These are phyloP conservation scores for Cygnus atratus DNA, from an alignment of 2,113 vertebrate species.

Conservation along the genomic window DNA sequence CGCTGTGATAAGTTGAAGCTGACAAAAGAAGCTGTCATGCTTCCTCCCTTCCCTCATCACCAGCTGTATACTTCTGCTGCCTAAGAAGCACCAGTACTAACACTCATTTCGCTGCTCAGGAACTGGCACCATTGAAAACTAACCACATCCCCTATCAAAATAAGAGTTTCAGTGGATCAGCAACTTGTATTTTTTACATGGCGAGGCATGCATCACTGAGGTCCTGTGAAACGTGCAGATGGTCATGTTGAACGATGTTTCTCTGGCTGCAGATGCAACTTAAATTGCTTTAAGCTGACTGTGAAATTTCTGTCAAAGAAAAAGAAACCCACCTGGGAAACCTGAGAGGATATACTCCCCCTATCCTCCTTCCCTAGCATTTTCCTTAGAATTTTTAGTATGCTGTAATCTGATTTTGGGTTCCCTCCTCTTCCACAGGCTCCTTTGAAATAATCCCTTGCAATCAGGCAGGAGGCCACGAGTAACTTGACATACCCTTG, in stretches of 20 bases:
- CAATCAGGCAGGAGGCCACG: neutral
- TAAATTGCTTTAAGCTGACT: neutral
- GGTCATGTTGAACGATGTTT: neutral
- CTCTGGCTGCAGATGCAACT: neutral
- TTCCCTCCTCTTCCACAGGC: neutral
- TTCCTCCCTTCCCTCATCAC: neutral
- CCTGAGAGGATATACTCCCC: neutral
- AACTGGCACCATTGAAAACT: neutral
- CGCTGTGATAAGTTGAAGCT: neutral
- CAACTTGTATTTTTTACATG: neutral
- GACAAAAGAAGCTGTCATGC: neutral
- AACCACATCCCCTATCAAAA: neutral
- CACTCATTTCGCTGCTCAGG: neutral
- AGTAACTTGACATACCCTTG: neutral
- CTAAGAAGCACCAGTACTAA: slow-evolving; percentile 13
- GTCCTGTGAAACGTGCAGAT: neutral
- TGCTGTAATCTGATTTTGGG: neutral
- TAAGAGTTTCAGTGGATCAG: neutral
- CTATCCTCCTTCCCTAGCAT: neutral
- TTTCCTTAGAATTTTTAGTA: neutral
- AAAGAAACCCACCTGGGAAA: neutral
- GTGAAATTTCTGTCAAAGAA: neutral
- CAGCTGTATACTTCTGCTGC: neutral
- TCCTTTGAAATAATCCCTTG: neutral
- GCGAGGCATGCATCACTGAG: neutral